Conservation (phyloP, 2,113 vertebrate genomes). For the Gobiocypris rarus region DNA sequence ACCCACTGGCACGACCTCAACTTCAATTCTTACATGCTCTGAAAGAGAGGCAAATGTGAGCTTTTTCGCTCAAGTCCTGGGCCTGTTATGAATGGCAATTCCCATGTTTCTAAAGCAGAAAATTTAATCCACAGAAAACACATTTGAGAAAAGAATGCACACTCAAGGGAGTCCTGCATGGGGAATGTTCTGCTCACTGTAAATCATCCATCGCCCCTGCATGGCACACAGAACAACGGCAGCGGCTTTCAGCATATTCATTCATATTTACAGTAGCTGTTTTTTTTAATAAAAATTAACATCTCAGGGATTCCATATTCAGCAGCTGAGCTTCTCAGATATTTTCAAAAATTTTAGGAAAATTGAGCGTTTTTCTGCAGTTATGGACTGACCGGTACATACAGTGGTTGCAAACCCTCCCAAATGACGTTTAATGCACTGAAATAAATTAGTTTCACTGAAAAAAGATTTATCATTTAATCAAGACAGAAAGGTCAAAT, state of each 20-base stretch:
- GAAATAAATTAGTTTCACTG: too few species aligned
- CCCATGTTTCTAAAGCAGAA: background rate
- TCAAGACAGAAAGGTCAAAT: too few species aligned
- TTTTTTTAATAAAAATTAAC: background rate
- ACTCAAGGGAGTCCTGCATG: background rate
- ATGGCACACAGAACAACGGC: background rate
- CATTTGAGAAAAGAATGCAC: background rate
- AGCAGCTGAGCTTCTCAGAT: background rate
- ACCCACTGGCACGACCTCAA: background rate
- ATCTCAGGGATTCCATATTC: background rate
- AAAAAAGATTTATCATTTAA: too few species aligned
- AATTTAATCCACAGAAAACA: background rate
- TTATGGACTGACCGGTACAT: background rate
- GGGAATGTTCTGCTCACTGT: slow-evolving; percentile 12
- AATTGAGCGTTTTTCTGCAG: background rate
- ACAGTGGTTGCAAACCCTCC: slow-evolving; percentile 6
- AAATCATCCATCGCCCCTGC: background rate
- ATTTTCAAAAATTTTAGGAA: background rate
- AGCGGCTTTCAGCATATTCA: background rate
- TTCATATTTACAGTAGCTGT: background rate
- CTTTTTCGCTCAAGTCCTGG: background rate
- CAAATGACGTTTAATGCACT: too few species aligned
- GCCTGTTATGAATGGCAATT: background rate
- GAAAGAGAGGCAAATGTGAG: background rate
- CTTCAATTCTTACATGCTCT: background rate